These are phyloP conservation scores for Nicator chloris DNA, from an alignment of 2,113 vertebrate species.

Conservation along the genomic window DNA sequence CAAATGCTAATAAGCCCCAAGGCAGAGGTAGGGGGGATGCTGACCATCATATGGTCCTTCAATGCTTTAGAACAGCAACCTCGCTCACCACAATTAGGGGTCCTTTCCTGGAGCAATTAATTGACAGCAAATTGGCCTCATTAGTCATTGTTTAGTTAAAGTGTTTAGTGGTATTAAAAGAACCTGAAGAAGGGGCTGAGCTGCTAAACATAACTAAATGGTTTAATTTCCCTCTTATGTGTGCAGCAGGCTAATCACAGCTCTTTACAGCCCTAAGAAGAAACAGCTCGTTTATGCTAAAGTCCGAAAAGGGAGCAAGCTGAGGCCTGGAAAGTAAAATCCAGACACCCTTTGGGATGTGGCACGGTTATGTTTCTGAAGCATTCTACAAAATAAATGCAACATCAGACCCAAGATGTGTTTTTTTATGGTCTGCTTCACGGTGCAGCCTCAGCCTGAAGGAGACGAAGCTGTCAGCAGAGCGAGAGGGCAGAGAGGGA, in stretches of 20 bases:
- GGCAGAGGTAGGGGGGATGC: conserved; percentile 17
- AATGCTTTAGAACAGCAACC: conserved; percentile 41
- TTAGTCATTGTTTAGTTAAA: conserved; percentile 62
- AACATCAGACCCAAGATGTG: background rate
- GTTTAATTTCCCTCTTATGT: conserved; percentile 36
- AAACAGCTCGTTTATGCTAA: conserved; percentile 43
- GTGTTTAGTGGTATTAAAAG: conserved; percentile 10
- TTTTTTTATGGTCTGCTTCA: conserved; percentile 24
- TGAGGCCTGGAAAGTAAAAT: conserved; percentile 23
- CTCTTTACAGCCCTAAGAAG: conserved; percentile 9
- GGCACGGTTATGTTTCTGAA: background rate
- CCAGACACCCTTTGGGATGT: background rate
- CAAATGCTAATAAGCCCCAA: conserved; percentile 30
- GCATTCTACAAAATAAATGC: background rate
- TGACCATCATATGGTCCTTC: conserved; percentile 40
- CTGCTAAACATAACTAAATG: conserved; percentile 26
- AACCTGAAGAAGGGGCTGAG: conserved; percentile 32
- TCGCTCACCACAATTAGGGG: conserved; percentile 55
- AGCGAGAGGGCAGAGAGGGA: background rate
- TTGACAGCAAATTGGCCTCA: conserved; percentile 61
- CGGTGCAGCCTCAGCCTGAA: background rate
- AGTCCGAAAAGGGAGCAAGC: background rate
- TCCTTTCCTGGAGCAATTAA: conserved; percentile 57
- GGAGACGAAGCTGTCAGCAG: background rate
- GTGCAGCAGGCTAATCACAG: conserved; percentile 57